Base-by-base conservation (phyloP, 2,888 invertebrate genomes). In the Ischnura elegans region DNA sequence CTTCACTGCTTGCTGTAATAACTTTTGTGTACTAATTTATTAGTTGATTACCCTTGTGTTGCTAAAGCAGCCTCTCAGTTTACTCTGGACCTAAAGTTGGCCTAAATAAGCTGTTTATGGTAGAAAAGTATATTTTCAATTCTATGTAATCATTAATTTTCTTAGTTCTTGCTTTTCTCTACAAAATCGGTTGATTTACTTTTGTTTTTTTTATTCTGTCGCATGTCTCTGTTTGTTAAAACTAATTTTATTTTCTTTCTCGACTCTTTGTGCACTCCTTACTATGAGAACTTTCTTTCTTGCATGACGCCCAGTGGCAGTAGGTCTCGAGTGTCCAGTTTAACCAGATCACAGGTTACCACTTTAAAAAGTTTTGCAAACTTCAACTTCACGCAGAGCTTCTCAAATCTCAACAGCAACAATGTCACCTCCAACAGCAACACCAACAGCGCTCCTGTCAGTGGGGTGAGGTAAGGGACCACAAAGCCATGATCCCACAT, bases 311-410 rank as follows among this genome's bases (percentile, higher is more conserved):
- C 95, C 95, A 95, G 94, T 90, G 96, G 96, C 95, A 96, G 96
- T 96, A 96, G 96, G 95, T 96, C 96, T 95, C 96, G 97, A 95
- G 96, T 96, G 95, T 96, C 96, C 95, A 97, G 96, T 95, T 96
- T 97, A 95, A 97, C 97, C 94, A 96, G 96, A 95, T 96, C 96
- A 95, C 97, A 97, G 96, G 97, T 97, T 95, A 96, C 96, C 95
- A 96, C 96, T 94, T 95, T 97, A 95, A 96, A 96, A 96, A 96
- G 96, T 95, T 96, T 97, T 95, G 96, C 96, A 95, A 96, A 96
- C 95, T 96, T 97, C 96, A 96, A 96, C 96, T 96, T 96, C 96
- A 95, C 96, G 95, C 87, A 87, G 93, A 94, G 95, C 96, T 95
- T 96, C 96, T 95, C 96, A 96, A 95, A 95, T 96, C 94, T 94